Conservation (phyloP, 2,113 vertebrate species). For the Callithrix jacchus region DNA sequence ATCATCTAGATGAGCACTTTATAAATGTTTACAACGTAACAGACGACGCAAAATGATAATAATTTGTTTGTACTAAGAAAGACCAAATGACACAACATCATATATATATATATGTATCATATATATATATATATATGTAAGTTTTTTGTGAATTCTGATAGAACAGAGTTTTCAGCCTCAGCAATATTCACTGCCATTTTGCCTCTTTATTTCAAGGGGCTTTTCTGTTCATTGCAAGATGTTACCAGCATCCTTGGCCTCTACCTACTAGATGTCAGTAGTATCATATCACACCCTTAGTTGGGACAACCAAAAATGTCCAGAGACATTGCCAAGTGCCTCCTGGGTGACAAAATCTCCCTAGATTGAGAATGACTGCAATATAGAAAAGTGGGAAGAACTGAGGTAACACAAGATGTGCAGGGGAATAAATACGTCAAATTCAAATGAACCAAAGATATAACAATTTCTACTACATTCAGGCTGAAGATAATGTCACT, state of each 20-base stretch:
- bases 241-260: not conserved
- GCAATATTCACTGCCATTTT: not conserved
- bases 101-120: not conserved
- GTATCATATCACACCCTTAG: not conserved
- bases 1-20: not conserved
- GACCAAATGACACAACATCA: not conserved
- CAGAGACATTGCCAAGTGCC: not conserved
- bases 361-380: not conserved
- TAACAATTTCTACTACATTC: not conserved
- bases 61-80: not conserved
- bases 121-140: not conserved
- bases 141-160: not conserved
- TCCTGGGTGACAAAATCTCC: not conserved
- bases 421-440: not conserved
- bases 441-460: conserved; percentile 5
- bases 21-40: conserved; percentile 18
- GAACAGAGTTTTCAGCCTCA: not conserved
- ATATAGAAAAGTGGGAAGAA: not conserved
- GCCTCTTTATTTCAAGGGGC: not conserved
- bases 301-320: not conserved
- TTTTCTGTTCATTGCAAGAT: not conserved
- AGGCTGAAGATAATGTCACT: not conserved
- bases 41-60: not conserved
- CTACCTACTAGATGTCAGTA: not conserved
- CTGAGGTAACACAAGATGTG: not conserved